A percentile compares a stretch with the other conserved stretches of the same genome.
Evolutionary conservation across 1,140 invertebrate species (phyloP).

Genomic region (Paramacrobiotus metropolitanus): DNA sequence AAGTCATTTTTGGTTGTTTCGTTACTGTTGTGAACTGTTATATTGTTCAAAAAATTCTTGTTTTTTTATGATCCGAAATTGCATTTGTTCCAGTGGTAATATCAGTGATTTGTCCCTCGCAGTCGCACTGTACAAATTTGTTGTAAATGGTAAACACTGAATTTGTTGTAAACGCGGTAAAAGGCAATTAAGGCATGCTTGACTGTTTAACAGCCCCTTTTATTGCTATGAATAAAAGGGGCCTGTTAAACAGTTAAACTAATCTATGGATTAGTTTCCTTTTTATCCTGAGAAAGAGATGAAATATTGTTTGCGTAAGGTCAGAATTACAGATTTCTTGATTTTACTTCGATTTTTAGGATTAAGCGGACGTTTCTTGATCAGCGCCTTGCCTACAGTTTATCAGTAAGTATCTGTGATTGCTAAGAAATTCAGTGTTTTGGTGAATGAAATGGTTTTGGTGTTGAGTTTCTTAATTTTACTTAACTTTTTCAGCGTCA

Average conservation of each 20-base stretch:
- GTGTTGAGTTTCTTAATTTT: not conserved
- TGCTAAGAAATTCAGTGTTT: too few relatives aligned
- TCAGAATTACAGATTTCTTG: too few relatives aligned
- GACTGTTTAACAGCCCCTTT: not conserved
- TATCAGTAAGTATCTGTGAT: slow-evolving; percentile 4
- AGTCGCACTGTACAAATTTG: too few relatives aligned
- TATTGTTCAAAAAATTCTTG: not conserved
- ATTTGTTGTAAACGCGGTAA: too few relatives aligned
- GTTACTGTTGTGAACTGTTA: not conserved
- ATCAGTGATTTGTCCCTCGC: too few relatives aligned
- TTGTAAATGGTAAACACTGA: too few relatives aligned
- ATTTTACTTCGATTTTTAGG: not conserved
- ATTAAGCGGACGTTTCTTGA: not conserved
- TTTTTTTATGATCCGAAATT: not conserved
- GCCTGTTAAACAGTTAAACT: not conserved
- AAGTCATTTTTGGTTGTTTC: not conserved
- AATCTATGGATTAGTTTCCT: not conserved
- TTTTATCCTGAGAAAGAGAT: too few relatives aligned
- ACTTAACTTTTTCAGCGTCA: not conserved
- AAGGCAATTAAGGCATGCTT: too few relatives aligned
- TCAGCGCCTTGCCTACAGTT: not conserved
- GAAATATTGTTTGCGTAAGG: too few relatives aligned
- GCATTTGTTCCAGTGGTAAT: too few relatives aligned
- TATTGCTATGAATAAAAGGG: not conserved
- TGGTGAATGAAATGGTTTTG: too few relatives aligned